These are phyloP conservation scores for Lamellibrachia satsuma DNA, from an alignment of 2,888 invertebrate species.

Conservation along the genomic window DNA sequence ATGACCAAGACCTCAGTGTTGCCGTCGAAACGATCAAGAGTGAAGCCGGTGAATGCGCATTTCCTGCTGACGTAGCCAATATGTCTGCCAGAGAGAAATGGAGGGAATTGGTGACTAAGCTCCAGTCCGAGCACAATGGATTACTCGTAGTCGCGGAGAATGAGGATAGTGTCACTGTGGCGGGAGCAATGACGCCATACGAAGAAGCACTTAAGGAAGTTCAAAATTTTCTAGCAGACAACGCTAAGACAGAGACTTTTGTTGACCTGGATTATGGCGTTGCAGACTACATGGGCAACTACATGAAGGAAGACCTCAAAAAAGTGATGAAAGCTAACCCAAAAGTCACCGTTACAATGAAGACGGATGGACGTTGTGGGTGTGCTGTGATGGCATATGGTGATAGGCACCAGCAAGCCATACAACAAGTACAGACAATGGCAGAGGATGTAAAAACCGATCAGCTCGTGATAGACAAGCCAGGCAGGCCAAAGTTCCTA, in stretches of 20 bases:
- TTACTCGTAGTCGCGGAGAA: not conserved
- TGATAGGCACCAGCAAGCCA: not conserved
- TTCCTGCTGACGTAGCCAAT: not conserved
- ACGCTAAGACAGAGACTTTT: conserved; percentile 18
- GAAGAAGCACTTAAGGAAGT: conserved; percentile 21
- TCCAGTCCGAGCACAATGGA: not conserved
- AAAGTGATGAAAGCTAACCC: not conserved
- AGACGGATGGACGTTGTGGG: not conserved
- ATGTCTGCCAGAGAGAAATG: not conserved
- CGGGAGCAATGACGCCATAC: not conserved
- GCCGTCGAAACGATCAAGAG: not conserved
- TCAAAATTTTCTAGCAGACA: conserved; percentile 22
- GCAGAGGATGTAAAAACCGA: not conserved
- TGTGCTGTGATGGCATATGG: not conserved
- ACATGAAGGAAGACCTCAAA: conserved; percentile 17
- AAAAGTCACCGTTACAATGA: not conserved
- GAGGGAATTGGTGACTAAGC: not conserved
- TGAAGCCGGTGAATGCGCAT: not conserved
- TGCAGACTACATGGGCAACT: not conserved
- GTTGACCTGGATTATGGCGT: conserved; percentile 22
- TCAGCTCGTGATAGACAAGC: not conserved
- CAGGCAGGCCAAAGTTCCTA: not conserved
- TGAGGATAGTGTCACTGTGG: not conserved
- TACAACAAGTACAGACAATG: not conserved
- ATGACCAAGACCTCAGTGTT: not conserved